phyloP scores from a whole-genome alignment of 2,113 vertebrate species.

The Ictalurus furcatus region DNA sequence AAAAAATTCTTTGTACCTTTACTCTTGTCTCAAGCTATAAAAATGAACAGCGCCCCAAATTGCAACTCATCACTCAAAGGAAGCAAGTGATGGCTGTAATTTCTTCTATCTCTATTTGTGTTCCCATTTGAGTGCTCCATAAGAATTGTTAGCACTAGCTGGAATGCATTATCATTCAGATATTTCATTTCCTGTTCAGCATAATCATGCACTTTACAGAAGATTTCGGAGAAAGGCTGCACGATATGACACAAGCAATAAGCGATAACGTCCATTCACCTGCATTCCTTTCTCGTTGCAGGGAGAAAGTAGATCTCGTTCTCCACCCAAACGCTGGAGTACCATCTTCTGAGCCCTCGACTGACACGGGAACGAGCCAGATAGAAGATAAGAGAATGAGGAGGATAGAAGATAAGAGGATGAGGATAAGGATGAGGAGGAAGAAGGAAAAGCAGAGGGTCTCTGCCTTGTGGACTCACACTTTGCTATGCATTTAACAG shows the following conservation, averaged over 20 bases:
- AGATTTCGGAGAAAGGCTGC: background rate
- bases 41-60: background rate
- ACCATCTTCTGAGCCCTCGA: slow-evolving; percentile 75
- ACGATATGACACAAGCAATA: background rate
- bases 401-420: slow-evolving; percentile 32
- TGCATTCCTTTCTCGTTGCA: slow-evolving; percentile 46
- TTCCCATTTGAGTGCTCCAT: background rate
- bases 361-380: slow-evolving; percentile 49
- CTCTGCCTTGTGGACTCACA: slow-evolving; percentile 58
- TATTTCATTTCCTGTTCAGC: slow-evolving; percentile 11
- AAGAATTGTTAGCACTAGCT: background rate
- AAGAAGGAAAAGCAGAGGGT: slow-evolving; percentile 43
- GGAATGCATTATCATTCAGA: background rate
- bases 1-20: background rate
- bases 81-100: background rate
- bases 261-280: background rate
- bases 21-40: background rate
- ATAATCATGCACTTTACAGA: background rate
- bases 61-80: background rate
- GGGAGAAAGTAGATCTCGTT: slow-evolving; percentile 76
- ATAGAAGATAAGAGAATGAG: slow-evolving; percentile 44
- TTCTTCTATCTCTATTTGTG: background rate
- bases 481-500: slow-evolving; percentile 66
- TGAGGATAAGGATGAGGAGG: slow-evolving; percentile 43
- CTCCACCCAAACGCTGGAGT: slow-evolving; percentile 79